These are phyloP conservation scores for Bradypodion ventrale DNA, from an alignment of 2,797 vertebrate species.

Conservation along the genomic window DNA sequence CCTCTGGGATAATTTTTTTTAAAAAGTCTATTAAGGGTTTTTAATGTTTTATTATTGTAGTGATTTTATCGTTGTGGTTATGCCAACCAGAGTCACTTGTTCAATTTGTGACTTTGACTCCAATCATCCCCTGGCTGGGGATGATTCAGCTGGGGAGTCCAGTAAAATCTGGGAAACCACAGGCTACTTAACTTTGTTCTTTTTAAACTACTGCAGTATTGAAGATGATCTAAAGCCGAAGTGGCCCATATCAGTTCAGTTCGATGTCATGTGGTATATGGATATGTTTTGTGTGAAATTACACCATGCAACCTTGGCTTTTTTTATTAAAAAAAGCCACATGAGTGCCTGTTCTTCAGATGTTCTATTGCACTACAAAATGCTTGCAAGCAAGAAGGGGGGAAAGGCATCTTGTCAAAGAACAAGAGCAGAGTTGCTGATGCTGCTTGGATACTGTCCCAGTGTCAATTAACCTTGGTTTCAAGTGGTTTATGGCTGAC, in stretches of 20 bases:
- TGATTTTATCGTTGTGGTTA: no score
- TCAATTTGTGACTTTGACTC: no score
- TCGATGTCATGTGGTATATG: not conserved
- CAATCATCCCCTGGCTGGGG: no score
- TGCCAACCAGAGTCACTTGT: no score
- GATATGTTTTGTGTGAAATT: no score
- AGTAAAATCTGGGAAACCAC: no score
- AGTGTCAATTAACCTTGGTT: conserved; percentile 31
- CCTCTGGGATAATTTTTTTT: no score
- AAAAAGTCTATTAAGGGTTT: no score
- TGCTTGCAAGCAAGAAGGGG: not conserved
- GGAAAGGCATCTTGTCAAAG: not conserved
- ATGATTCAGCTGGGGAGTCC: no score
- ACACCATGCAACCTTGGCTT: not conserved
- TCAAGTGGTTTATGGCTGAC: not conserved
- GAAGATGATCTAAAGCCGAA: not conserved
- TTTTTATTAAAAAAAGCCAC: not conserved
- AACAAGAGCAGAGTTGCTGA: not conserved
- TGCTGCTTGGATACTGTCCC: conserved; percentile 20
- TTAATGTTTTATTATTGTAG: no score
- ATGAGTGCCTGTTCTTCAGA: not conserved
- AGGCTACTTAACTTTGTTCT: no score
- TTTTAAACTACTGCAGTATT: no score
- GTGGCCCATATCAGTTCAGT: not conserved
- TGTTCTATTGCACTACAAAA: not conserved